Conservation (phyloP, 1,140 invertebrate genomes). For the Orussus abietinus region DNA sequence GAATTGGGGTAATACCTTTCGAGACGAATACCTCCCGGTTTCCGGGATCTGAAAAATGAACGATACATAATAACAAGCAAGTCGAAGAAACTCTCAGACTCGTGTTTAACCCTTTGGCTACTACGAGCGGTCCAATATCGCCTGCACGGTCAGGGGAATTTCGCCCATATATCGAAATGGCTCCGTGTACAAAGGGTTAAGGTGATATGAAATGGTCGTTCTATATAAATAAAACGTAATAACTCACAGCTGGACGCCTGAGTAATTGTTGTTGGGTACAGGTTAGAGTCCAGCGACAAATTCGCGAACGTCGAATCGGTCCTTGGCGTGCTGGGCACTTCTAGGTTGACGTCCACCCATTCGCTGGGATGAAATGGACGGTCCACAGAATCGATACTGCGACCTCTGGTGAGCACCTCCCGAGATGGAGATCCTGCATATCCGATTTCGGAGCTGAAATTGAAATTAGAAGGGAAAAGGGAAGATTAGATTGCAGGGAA, state of each 20-base stretch:
- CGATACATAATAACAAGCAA: no score
- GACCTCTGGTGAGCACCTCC: slow-evolving; percentile 37
- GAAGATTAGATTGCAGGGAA: neutral
- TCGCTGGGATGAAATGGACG: slow-evolving; percentile 53
- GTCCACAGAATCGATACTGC: slow-evolving; percentile 51
- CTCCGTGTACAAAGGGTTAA: no score
- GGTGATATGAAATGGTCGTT: no score
- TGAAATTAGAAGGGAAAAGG: slow-evolving; percentile 3
- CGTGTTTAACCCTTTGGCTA: no score
- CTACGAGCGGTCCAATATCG: neutral
- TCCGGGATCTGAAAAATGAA: no score
- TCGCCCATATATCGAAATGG: no score
- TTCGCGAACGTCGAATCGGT: slow-evolving; percentile 42
- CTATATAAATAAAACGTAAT: no score
- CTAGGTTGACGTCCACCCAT: slow-evolving; percentile 57
- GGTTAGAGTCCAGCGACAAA: slow-evolving; percentile 37
- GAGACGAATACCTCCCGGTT: no score
- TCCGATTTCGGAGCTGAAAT: slow-evolving; percentile 47
- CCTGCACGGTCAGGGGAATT: no score
- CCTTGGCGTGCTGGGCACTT: slow-evolving; percentile 51
- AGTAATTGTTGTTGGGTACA: slow-evolving; percentile 24
- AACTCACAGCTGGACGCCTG: slow-evolving; percentile 32
- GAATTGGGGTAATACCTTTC: slow-evolving; percentile 38
- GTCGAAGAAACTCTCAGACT: no score
- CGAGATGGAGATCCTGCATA: slow-evolving; percentile 46